Percentiles rank a stretch among this genome's conserved stretches.
These are phyloP conservation scores for Holcopasites calliopsidis DNA, from an alignment of 1,140 invertebrate species.

Conservation along the genomic window DNA sequence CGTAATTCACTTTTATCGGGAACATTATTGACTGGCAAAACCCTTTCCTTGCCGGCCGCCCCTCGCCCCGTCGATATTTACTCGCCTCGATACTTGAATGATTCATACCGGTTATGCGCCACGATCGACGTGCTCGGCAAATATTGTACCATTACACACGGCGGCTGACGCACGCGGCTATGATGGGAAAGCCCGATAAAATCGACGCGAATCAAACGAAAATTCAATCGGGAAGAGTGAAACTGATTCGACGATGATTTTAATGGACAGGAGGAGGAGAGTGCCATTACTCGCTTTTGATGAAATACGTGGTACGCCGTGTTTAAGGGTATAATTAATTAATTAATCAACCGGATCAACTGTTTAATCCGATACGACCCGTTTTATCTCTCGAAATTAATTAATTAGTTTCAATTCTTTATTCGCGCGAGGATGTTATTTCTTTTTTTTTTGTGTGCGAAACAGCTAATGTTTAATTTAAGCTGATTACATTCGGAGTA, in stretches of 20 bases:
- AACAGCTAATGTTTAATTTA: too few species aligned
- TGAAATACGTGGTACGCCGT: too few species aligned
- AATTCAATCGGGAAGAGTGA: conserved; percentile 28
- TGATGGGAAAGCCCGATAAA: conserved; percentile 3
- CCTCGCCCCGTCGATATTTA: conserved; percentile 23
- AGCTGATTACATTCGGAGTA: too few species aligned
- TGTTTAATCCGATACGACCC: too few species aligned
- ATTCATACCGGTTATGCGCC: conserved; percentile 38
- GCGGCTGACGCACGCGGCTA: not conserved
- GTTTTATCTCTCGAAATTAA: too few species aligned
- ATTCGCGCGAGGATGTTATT: too few species aligned
- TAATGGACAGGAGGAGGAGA: too few species aligned
- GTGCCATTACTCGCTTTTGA: too few species aligned
- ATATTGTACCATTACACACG: conserved; percentile 7
- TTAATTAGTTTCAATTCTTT: too few species aligned
- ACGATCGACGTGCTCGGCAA: conserved; percentile 30
- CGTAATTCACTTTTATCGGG: conserved; percentile 51
- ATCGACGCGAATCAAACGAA: conserved; percentile 5
- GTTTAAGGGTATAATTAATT: too few species aligned
- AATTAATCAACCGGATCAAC: too few species aligned
- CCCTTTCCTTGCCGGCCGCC: conserved; percentile 9
- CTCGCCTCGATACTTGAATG: conserved; percentile 23
- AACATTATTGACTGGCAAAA: conserved; percentile 19
- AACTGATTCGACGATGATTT: not conserved
- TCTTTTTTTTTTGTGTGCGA: too few species aligned